Evolutionary conservation across 2,113 vertebrate genomes (phyloP), one percentile per base, ranked within the genome.

Genomic region (Glaucidium brasilianum): DNA sequence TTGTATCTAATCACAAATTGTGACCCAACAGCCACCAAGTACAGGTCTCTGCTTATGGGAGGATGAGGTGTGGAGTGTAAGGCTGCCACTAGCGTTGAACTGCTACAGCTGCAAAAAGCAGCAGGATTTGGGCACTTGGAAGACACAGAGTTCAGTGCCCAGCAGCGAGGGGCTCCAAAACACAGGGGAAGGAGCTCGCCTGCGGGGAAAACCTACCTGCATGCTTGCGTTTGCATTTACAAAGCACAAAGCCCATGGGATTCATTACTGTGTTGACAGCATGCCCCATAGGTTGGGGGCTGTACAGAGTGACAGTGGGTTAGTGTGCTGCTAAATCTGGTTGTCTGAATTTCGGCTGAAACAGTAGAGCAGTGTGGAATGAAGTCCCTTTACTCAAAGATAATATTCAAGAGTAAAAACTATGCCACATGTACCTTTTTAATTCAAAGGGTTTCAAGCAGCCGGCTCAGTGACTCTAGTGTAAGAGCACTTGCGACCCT

Each of bases 141-240:
- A 75, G 16, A 41, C 11, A 45, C 30, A 71, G 73, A 87, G 26
- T 25, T 79, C 59, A 39, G 23, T 9, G 29, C 26, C 41, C 29
- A 72, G 12, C 26, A 55, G n/a, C 4, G 1, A 83, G 23, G 50
- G n/a, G 45, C 59, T 89, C 21, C 27, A 73, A 56, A 86, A 55
- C 23, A 55, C 47, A 3, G 1, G 1, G 6, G 19, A 10, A 39
- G 35, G 12, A 45, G 21, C 17, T 23, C 10, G 2, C 2, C 0
- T 11, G 19, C 59, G 50, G 29, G n/a, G 30, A 47, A 80, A 89
- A 45, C 18, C n/a, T 66, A 56, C 62, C n/a, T 47, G 52, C 10
- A 8, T 23, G 19, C 22, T n/a, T 9, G 5, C 47, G 47, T 55
- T 74, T 41, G 50, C 27, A 39, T 21, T 59, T 32, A 41, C 0